A percentile compares a stretch with the other conserved stretches of the same genome.
phyloP scores from a whole-genome alignment of 2,888 invertebrate genomes.

The Parnassius glacialis region DNA sequence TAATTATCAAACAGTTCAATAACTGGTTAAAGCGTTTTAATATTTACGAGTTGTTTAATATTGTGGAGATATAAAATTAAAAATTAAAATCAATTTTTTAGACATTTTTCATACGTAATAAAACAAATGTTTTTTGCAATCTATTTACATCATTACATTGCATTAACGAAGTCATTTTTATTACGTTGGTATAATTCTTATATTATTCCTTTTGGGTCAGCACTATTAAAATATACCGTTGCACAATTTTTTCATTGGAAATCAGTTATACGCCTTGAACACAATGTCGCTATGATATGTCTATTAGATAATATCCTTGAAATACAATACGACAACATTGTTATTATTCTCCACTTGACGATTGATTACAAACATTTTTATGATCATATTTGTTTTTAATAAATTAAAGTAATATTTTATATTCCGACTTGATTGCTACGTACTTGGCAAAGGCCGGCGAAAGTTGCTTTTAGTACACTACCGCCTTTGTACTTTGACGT shows the following conservation, averaged over 20 bases:
- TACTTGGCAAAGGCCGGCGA: slow-evolving; percentile 27
- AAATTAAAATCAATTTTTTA: no score
- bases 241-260: slow-evolving; percentile 21
- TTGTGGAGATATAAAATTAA: no score
- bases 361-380: slow-evolving; percentile 23
- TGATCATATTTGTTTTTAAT: slow-evolving; percentile 21
- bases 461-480: slow-evolving; percentile 17
- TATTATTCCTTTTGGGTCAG: slow-evolving; percentile 15
- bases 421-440: slow-evolving; percentile 23
- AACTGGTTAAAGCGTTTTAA: no score
- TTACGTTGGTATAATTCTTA: slow-evolving; percentile 16
- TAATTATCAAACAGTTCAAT: no score
- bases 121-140: slow-evolving; percentile 12
- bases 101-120: no score
- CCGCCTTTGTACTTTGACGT: slow-evolving; percentile 9
- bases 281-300: slow-evolving; percentile 21
- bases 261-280: slow-evolving; percentile 15
- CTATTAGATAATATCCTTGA: slow-evolving; percentile 20
- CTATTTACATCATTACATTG: slow-evolving; percentile 9
- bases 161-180: slow-evolving; percentile 16
- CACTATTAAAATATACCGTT: slow-evolving; percentile 11
- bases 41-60: no score
- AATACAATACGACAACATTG: slow-evolving; percentile 13
- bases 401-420: slow-evolving; percentile 15
- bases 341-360: slow-evolving; percentile 18